A percentile compares a stretch with the other conserved stretches of the same genome.
These are phyloP conservation scores for Drosophila rufa DNA, from an alignment of 1,140 invertebrate species.

Conservation along the genomic window DNA sequence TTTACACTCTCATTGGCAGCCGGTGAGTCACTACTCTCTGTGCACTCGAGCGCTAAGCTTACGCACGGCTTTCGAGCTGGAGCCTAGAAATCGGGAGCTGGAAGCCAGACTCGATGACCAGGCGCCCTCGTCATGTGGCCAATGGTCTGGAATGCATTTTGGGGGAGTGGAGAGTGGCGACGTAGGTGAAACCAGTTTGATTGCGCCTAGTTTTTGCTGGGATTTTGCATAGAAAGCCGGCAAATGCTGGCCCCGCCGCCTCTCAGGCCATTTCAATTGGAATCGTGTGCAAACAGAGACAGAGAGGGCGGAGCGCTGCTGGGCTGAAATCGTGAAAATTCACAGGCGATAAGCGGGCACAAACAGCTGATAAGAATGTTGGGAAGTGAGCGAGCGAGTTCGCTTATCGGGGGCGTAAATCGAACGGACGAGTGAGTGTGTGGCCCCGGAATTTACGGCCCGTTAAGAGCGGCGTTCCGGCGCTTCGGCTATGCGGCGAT, in stretches of 20 bases:
- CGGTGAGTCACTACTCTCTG: slow-evolving; percentile 41
- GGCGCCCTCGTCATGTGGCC: slow-evolving; percentile 44
- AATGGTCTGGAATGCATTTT: slow-evolving; percentile 53
- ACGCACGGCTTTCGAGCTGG: slow-evolving; percentile 33
- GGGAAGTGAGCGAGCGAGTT: background rate
- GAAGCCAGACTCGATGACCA: slow-evolving; percentile 34
- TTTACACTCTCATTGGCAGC: slow-evolving; percentile 49
- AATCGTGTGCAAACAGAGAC: slow-evolving; percentile 36
- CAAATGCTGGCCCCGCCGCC: slow-evolving; percentile 3
- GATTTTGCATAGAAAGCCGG: slow-evolving; percentile 49
- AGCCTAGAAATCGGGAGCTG: slow-evolving; percentile 4
- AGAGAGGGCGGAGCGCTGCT: background rate
- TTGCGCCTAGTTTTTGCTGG: slow-evolving; percentile 18
- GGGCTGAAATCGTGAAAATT: slow-evolving; percentile 35
- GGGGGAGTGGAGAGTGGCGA: background rate
- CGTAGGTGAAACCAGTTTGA: slow-evolving; percentile 29
- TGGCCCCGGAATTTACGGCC: slow-evolving; percentile 33
- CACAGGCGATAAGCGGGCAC: slow-evolving; percentile 46
- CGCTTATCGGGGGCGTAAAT: slow-evolving; percentile 22
- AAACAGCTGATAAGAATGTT: slow-evolving; percentile 36
- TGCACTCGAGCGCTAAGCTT: slow-evolving; percentile 49
- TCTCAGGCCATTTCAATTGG: slow-evolving; percentile 7
- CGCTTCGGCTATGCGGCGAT: slow-evolving; percentile 8
- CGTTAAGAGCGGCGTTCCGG: slow-evolving; percentile 15
- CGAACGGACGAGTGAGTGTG: slow-evolving; percentile 11